A percentile compares a stretch with the other conserved stretches of the same genome.
Evolutionary conservation across 2,797 vertebrate species (phyloP).

Genomic region (Agapornis canus): DNA sequence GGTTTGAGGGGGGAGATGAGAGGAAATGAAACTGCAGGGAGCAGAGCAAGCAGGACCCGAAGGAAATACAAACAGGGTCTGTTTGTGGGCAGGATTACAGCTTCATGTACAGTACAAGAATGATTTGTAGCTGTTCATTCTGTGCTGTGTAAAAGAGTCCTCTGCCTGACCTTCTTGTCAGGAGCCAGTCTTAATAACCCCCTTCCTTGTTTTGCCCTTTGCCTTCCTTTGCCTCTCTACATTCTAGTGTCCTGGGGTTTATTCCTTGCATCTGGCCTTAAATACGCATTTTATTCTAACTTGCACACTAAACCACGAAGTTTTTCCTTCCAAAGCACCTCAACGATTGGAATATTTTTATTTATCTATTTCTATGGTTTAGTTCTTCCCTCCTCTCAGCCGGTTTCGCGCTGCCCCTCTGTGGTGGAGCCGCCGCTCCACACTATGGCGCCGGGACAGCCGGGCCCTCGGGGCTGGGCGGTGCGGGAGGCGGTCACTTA

Average conservation of each 20-base stretch:
- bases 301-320: too few relatives aligned
- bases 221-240: not conserved
- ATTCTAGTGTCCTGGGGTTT: not conserved
- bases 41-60: not conserved
- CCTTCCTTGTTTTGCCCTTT: not conserved
- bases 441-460: too few relatives aligned
- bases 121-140: not conserved
- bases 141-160: fast-evolving
- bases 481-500: too few relatives aligned
- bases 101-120: not conserved
- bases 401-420: too few relatives aligned
- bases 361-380: not conserved
- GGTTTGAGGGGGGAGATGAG: not conserved
- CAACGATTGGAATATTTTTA: not conserved
- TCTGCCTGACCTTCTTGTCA: too few relatives aligned
- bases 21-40: not conserved
- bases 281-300: not conserved
- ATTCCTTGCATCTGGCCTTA: not conserved
- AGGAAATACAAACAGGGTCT: not conserved
- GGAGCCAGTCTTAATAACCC: fast-evolving
- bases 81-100: not conserved
- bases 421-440: not conserved
- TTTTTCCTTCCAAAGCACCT: not conserved
- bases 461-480: too few relatives aligned
- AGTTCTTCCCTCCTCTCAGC: not conserved